Evolutionary conservation across 2,113 vertebrate genomes (phyloP).

Genomic region (Anoplopoma fimbria): DNA sequence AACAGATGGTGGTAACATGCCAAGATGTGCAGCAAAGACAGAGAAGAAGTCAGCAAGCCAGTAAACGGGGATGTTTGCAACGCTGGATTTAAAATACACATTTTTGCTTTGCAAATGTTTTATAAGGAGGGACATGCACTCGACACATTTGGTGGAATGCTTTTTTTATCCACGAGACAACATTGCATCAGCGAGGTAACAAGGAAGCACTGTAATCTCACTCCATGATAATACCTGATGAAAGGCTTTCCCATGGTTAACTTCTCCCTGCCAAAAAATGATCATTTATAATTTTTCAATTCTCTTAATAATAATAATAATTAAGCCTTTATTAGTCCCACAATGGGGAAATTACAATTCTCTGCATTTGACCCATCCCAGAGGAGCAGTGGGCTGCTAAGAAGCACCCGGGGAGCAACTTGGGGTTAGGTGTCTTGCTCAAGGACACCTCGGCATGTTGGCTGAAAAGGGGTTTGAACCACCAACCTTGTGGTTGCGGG

Average conservation of each 20-base stretch:
- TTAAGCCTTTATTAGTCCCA: no score
- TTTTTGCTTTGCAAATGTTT: not conserved
- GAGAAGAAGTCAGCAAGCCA: not conserved
- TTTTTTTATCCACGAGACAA: not conserved
- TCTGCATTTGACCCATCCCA: no score
- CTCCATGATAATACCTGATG: not conserved
- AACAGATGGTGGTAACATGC: not conserved
- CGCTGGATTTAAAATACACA: not conserved
- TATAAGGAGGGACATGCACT: not conserved
- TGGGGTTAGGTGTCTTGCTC: no score
- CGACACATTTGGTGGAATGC: not conserved
- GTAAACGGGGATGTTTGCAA: not conserved
- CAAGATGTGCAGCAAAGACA: not conserved
- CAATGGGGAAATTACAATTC: no score
- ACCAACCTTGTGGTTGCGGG: no score
- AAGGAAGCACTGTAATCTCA: not conserved
- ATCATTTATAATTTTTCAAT: no score
- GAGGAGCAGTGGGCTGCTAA: no score
- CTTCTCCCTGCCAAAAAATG: not conserved
- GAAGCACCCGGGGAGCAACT: no score
- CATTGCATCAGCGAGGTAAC: not conserved
- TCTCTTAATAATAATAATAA: no score
- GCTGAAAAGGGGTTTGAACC: no score
- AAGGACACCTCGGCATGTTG: no score
- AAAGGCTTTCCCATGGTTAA: not conserved